These are phyloP conservation scores for Ciona savignyi DNA, from an alignment of 23 tunicate species.

Conservation along the genomic window DNA sequence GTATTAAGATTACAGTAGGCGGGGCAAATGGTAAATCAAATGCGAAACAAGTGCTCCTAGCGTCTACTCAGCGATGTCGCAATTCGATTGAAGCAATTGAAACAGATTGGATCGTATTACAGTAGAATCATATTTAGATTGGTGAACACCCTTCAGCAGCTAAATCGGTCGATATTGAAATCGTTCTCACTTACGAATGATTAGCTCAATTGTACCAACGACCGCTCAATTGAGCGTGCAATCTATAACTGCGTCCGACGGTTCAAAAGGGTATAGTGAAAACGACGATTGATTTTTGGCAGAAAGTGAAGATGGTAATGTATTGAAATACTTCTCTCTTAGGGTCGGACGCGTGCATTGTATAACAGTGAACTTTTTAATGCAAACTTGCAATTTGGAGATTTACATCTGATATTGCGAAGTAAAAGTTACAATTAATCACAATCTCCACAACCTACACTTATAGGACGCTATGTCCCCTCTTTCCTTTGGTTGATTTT, in stretches of 20 bases:
- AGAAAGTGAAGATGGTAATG: too few relatives aligned
- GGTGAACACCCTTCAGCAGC: neutral
- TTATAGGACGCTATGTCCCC: neutral
- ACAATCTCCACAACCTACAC: neutral
- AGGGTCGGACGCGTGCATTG: too few relatives aligned
- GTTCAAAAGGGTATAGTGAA: neutral
- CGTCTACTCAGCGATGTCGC: too few relatives aligned
- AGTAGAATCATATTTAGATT: neutral
- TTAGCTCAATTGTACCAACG: too few relatives aligned
- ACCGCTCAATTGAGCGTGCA: too few relatives aligned
- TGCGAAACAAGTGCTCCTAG: neutral
- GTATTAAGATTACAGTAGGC: too few relatives aligned
- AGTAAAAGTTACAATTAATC: neutral
- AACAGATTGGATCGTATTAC: neutral
- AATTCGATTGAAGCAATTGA: neutral
- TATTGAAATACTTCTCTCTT: too few relatives aligned
- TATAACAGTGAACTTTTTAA: too few relatives aligned
- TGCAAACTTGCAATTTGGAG: neutral
- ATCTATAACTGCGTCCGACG: too few relatives aligned
- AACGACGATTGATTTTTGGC: too few relatives aligned
- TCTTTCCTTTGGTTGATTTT: neutral
- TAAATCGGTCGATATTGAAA: neutral
- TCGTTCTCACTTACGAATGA: neutral
- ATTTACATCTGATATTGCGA: neutral
- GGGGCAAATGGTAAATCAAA: neutral